A percentile compares a stretch with the other conserved stretches of the same genome.
These are phyloP conservation scores for Nanorana parkeri DNA, from an alignment of 2,113 vertebrate species.

Conservation along the genomic window DNA sequence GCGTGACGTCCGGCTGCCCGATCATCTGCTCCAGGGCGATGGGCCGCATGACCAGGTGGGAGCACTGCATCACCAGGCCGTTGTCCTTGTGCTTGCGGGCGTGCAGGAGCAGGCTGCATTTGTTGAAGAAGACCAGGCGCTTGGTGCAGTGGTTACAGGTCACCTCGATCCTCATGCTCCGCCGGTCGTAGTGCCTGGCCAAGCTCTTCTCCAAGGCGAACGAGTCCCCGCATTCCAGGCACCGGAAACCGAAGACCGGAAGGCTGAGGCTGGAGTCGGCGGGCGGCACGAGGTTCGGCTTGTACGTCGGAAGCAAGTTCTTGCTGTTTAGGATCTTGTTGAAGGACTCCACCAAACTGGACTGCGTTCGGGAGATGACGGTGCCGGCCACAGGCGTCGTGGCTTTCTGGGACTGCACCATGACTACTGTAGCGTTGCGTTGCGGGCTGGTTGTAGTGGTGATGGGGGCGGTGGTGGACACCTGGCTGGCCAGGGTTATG, in stretches of 20 bases:
- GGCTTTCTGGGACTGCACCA: slow-evolving; percentile 72
- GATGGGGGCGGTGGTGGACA: slow-evolving; percentile 62
- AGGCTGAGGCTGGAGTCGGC: slow-evolving; percentile 84
- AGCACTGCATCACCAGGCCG: slow-evolving; percentile 97
- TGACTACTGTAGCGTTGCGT: slow-evolving; percentile 72
- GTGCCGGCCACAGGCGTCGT: slow-evolving; percentile 76
- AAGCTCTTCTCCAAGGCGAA: slow-evolving; percentile 93
- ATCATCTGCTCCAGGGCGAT: slow-evolving; percentile 95
- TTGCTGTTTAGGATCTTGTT: slow-evolving; percentile 97
- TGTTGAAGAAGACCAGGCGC: slow-evolving; percentile 96
- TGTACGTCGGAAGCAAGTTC: slow-evolving; percentile 90
- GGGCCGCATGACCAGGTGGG: slow-evolving; percentile 92
- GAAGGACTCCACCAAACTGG: slow-evolving; percentile 92
- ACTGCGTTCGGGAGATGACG: slow-evolving; percentile 90
- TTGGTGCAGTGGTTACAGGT: slow-evolving; percentile 96
- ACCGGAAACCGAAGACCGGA: slow-evolving; percentile 84
- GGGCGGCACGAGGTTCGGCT: slow-evolving; percentile 83
- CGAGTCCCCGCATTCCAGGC: slow-evolving; percentile 91
- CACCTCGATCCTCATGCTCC: slow-evolving; percentile 94
- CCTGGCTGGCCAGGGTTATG: slow-evolving; percentile 66
- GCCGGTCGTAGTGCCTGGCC: slow-evolving; percentile 89
- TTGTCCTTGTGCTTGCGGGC: slow-evolving; percentile 96
- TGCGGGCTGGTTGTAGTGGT: slow-evolving; percentile 75
- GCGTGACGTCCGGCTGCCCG: slow-evolving; percentile 82
- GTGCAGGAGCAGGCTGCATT: slow-evolving; percentile 93